phyloP scores from a whole-genome alignment of 2,113 vertebrate species.

The Chiloscyllium plagiosum region DNA sequence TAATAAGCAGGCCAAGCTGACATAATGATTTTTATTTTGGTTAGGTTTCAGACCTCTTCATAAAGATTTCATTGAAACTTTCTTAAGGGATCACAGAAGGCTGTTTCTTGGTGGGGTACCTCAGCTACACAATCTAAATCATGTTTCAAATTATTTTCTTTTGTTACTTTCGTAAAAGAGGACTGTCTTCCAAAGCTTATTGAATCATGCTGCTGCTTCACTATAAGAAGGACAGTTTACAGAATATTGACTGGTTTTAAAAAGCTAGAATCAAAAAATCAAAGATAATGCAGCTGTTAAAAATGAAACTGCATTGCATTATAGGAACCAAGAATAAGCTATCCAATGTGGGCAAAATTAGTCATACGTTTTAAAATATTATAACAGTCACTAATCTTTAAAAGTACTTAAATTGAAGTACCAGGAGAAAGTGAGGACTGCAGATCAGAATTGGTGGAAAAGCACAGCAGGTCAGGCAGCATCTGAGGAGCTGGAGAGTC shows the following conservation, averaged over 20 bases:
- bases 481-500: too few species aligned
- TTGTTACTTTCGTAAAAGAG: neutral
- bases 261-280: neutral
- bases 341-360: neutral
- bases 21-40: neutral
- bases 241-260: neutral
- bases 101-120: neutral
- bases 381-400: neutral
- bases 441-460: too few species aligned
- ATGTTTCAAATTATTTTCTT: neutral
- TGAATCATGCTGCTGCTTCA: neutral
- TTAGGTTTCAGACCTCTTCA: neutral
- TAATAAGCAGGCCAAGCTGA: neutral
- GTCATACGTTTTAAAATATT: neutral
- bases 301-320: neutral
- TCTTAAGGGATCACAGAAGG: neutral
- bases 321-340: neutral
- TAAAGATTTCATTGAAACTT: neutral
- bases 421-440: too few species aligned
- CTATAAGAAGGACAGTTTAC: neutral
- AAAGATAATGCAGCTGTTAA: neutral
- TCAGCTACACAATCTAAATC: neutral
- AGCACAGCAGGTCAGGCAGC: too few species aligned
- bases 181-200: neutral
- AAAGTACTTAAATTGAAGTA: neutral